These are phyloP conservation scores for Chironomus striatipennis DNA, from an alignment of 1,140 invertebrate genomes.

Conservation along the genomic window DNA sequence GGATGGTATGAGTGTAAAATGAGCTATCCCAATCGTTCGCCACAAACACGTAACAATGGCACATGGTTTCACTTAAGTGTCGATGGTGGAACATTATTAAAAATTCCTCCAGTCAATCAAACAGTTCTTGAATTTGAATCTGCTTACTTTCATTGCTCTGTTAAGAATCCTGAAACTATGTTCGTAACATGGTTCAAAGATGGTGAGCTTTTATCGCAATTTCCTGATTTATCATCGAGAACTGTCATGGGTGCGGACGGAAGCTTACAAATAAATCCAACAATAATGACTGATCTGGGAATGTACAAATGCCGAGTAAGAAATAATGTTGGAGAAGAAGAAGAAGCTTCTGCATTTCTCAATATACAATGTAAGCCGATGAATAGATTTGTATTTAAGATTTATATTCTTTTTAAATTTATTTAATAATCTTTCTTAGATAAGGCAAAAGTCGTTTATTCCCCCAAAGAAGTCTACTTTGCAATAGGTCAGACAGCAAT, in stretches of 20 bases:
- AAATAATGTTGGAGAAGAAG: slow-evolving; percentile 67
- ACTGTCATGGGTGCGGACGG: slow-evolving; percentile 55
- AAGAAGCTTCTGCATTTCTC: slow-evolving; percentile 79
- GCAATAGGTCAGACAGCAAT: slow-evolving; percentile 83
- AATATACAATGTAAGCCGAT: slow-evolving; percentile 85
- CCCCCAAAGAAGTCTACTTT: slow-evolving; percentile 77
- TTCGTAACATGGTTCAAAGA: slow-evolving; percentile 62
- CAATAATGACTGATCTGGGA: slow-evolving; percentile 73
- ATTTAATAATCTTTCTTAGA: slow-evolving; percentile 47
- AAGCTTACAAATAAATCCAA: slow-evolving; percentile 63
- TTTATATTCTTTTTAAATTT: slow-evolving; percentile 10
- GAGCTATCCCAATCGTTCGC: slow-evolving; percentile 78
- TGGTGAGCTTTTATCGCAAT: slow-evolving; percentile 48
- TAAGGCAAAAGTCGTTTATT: slow-evolving; percentile 85
- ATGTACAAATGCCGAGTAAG: slow-evolving; percentile 82
- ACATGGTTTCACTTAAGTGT: slow-evolving; percentile 81
- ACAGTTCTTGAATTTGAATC: slow-evolving; percentile 78
- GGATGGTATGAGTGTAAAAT: slow-evolving; percentile 89
- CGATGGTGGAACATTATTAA: slow-evolving; percentile 48
- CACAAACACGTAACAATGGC: slow-evolving; percentile 71
- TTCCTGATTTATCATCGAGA: slow-evolving; percentile 55
- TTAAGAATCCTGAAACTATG: slow-evolving; percentile 54
- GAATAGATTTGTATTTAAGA: slow-evolving; percentile 5
- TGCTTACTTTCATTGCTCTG: slow-evolving; percentile 71
- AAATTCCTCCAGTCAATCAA: slow-evolving; percentile 73